Percentiles rank a stretch among this genome's conserved stretches.
These are phyloP conservation scores for Mormyrus proboscirostris DNA, from an alignment of 2,797 vertebrate species.

Conservation along the genomic window DNA sequence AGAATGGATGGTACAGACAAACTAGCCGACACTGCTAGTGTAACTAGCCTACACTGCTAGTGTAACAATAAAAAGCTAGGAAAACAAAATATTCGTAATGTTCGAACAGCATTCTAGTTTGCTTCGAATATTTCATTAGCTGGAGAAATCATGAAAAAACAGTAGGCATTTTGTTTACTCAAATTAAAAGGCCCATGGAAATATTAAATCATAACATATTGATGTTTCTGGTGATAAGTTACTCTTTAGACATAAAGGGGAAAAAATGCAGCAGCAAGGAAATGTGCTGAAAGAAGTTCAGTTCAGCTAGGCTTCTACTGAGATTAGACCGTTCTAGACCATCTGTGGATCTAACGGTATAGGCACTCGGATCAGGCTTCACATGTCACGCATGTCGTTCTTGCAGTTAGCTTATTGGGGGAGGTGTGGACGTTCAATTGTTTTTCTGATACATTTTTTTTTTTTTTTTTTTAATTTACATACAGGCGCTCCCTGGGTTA, in stretches of 20 bases:
- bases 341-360: neutral
- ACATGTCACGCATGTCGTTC: neutral
- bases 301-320: neutral
- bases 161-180: neutral
- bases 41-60: slow-evolving; percentile 49
- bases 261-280: slow-evolving; percentile 10
- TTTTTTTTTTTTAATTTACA: neutral
- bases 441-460: neutral
- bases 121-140: slow-evolving; percentile 46
- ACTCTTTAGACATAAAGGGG: neutral
- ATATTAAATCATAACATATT: neutral
- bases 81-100: slow-evolving; percentile 28
- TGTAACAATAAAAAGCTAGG: neutral
- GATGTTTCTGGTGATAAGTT: neutral
- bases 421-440: neutral
- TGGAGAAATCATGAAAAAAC: slow-evolving; percentile 19
- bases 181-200: neutral
- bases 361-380: slow-evolving; percentile 11
- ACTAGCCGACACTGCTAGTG: slow-evolving; percentile 47
- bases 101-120: slow-evolving; percentile 49
- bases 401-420: neutral
- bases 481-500: neutral
- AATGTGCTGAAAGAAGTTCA: neutral
- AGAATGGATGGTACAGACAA: slow-evolving; percentile 28
- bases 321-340: slow-evolving; percentile 1